phyloP scores from a whole-genome alignment of 2,113 vertebrate species.

The Nannospalax galili region DNA sequence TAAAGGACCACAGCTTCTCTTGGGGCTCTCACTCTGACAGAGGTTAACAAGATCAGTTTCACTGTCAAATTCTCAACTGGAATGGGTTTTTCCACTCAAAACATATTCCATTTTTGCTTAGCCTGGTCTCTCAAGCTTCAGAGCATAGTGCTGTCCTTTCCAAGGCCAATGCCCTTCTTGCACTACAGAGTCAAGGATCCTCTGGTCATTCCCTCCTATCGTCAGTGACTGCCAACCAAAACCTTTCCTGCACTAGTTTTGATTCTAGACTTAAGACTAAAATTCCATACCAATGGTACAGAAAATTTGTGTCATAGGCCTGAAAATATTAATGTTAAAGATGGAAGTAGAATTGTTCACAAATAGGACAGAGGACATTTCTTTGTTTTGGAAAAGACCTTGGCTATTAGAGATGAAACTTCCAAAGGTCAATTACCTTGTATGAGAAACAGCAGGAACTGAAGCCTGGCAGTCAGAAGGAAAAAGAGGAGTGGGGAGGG shows the following conservation, averaged over 20 bases:
- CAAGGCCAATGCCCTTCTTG: neutral
- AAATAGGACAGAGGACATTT: neutral
- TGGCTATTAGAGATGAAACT: neutral
- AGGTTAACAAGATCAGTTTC: neutral
- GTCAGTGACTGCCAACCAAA: neutral
- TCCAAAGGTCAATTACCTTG: neutral
- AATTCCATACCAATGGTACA: neutral
- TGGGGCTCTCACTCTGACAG: neutral
- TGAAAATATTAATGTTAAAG: constrained; percentile 16
- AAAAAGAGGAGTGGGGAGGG: neutral
- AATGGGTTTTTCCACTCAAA: neutral
- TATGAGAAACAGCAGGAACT: neutral
- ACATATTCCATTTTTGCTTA: neutral
- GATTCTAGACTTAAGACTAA: neutral
- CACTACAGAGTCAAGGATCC: neutral
- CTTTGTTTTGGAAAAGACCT: neutral
- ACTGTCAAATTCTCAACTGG: neutral
- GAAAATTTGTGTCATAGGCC: neutral
- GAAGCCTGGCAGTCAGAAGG: neutral
- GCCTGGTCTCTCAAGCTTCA: neutral
- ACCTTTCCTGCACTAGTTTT: neutral
- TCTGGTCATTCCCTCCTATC: neutral
- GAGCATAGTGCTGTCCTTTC: neutral
- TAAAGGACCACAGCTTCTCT: neutral
- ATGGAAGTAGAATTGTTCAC: neutral